Conservation (phyloP, 2,797 vertebrate genomes). For the Leontocebus nigricollis region DNA sequence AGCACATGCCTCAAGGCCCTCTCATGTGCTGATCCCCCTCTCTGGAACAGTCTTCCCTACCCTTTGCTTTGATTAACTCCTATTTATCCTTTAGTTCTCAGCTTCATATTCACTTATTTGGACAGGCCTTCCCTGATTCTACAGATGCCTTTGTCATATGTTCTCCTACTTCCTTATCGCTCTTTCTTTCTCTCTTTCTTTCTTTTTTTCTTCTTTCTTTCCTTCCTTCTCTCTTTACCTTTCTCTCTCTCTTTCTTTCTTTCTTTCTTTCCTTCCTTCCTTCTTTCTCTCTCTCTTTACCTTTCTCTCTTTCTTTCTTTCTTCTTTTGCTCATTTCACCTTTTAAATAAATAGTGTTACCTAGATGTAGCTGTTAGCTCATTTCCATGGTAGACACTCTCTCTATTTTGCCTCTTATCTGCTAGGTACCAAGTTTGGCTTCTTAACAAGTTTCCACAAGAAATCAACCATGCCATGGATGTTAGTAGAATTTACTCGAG, state of each 20-base stretch:
- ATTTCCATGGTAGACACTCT: not conserved
- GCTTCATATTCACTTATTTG: not conserved
- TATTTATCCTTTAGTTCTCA: not conserved
- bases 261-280: too few species aligned
- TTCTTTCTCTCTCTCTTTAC: too few species aligned
- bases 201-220: too few species aligned
- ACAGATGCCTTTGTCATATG: not conserved
- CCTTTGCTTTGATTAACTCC: not conserved
- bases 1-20: not conserved
- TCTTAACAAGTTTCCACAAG: not conserved
- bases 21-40: not conserved
- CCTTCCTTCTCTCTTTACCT: too few species aligned
- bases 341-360: not conserved
- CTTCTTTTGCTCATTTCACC: not conserved
- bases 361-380: not conserved
- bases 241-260: too few species aligned
- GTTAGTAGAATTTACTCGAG: not conserved
- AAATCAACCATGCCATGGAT: not conserved
- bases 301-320: too few species aligned
- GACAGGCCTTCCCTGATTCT: not conserved
- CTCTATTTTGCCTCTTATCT: not conserved
- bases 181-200: not conserved
- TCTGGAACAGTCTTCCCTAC: not conserved
- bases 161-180: not conserved
- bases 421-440: not conserved